These are phyloP conservation scores for Callimorpha dominula DNA, from an alignment of 2,888 invertebrate species.

Conservation along the genomic window DNA sequence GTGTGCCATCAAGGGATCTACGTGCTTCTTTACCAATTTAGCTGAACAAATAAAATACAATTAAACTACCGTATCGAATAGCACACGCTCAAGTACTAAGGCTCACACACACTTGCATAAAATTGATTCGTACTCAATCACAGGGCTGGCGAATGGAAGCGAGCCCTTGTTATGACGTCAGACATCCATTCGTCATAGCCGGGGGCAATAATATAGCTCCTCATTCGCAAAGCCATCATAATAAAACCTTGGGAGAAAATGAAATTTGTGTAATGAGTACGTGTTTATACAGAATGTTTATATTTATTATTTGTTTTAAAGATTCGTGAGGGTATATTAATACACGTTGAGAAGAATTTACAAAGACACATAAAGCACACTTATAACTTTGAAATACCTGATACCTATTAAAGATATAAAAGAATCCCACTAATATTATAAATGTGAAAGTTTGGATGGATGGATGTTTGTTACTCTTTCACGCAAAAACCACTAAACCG, in stretches of 20 bases:
- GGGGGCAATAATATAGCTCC: conserved; percentile 2
- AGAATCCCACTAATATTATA: too few relatives aligned
- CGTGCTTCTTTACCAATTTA: not conserved
- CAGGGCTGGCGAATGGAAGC: not conserved
- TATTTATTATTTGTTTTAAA: conserved; percentile 6
- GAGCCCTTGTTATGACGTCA: conserved; percentile 10
- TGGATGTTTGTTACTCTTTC: too few relatives aligned
- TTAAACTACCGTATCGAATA: not conserved
- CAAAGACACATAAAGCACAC: not conserved
- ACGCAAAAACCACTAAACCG: too few relatives aligned
- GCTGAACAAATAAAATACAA: not conserved
- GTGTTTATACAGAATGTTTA: not conserved
- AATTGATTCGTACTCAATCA: conserved; percentile 13
- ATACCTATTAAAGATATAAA: too few relatives aligned
- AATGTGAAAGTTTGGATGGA: too few relatives aligned
- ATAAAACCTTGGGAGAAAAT: conserved; percentile 6
- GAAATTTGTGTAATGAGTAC: conserved; percentile 7
- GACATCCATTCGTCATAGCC: conserved; percentile 11
- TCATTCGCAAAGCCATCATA: conserved; percentile 1
- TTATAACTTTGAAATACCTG: too few relatives aligned
- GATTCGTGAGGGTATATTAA: not conserved
- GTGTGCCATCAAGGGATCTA: not conserved
- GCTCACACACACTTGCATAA: not conserved
- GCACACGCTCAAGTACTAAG: not conserved
- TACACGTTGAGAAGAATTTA: not conserved